A percentile compares a stretch with the other conserved stretches of the same genome.
These are phyloP conservation scores for Linyphia triangularis DNA, from an alignment of 2,888 invertebrate genomes.

Conservation along the genomic window DNA sequence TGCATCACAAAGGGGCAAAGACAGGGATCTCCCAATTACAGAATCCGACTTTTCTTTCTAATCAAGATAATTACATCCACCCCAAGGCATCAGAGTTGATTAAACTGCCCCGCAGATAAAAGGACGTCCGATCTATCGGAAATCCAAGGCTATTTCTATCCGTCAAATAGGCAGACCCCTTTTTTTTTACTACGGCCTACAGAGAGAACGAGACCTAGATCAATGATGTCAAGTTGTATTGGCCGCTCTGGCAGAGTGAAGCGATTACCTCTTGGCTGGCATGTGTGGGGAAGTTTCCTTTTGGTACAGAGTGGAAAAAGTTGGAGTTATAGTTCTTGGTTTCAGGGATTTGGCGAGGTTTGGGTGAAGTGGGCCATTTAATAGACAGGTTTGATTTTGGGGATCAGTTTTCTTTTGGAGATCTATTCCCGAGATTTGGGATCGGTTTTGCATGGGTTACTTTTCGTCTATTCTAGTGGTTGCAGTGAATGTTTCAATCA, in stretches of 20 bases:
- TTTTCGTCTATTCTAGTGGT: not conserved
- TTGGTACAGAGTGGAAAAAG: not conserved
- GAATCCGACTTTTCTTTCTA: slow-evolving; percentile 42
- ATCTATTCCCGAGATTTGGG: not conserved
- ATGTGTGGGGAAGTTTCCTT: not conserved
- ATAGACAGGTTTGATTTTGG: not conserved
- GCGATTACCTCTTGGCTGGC: not conserved
- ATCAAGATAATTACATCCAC: slow-evolving; percentile 43
- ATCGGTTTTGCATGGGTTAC: not conserved
- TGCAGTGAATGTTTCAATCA: not conserved
- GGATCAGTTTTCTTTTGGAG: not conserved
- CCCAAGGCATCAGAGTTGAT: slow-evolving; percentile 29
- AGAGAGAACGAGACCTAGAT: not conserved
- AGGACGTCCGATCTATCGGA: slow-evolving; percentile 3
- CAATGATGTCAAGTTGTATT: not conserved
- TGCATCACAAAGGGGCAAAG: not conserved
- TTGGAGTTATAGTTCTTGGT: not conserved
- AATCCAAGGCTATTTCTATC: not conserved
- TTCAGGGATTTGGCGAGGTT: not conserved
- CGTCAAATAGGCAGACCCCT: not conserved
- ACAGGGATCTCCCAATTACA: slow-evolving; percentile 41
- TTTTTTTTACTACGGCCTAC: no score
- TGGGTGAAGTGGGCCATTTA: not conserved
- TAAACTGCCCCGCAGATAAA: slow-evolving; percentile 7
- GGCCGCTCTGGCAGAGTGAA: not conserved